Percentiles rank a stretch among this genome's conserved stretches.
These are phyloP conservation scores for Timema podura DNA, from an alignment of 2,888 invertebrate genomes.

Conservation along the genomic window DNA sequence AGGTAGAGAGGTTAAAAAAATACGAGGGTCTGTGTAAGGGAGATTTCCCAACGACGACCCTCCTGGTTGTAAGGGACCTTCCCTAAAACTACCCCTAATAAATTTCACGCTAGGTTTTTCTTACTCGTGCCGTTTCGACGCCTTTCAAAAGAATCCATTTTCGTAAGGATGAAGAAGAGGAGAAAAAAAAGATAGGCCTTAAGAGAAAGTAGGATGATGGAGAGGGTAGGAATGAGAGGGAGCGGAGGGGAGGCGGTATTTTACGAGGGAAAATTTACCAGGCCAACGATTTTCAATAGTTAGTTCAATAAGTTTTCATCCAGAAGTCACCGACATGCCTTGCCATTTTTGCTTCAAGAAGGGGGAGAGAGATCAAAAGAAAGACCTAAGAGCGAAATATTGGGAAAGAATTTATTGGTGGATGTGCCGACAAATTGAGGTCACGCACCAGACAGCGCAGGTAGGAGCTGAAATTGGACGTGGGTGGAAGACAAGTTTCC, in stretches of 20 bases:
- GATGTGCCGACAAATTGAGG: slow-evolving; percentile 13
- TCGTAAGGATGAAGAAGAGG: too few species aligned
- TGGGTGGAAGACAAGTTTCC: too few species aligned
- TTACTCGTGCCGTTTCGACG: slow-evolving; percentile 9
- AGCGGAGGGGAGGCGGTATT: neutral
- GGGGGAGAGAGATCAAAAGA: too few species aligned
- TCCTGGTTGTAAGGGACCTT: too few species aligned
- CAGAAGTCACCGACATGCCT: neutral
- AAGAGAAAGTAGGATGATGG: neutral
- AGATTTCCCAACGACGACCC: too few species aligned
- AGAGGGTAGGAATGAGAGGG: neutral
- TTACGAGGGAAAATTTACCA: slow-evolving; percentile 13
- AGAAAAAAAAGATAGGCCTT: neutral
- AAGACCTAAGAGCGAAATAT: neutral
- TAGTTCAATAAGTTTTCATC: slow-evolving; percentile 9
- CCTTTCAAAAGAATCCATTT: slow-evolving; percentile 13
- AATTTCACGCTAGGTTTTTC: slow-evolving; percentile 15
- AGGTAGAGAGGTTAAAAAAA: too few species aligned
- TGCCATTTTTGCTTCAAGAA: neutral
- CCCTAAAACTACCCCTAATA: slow-evolving; percentile 6
- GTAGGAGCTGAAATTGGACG: too few species aligned
- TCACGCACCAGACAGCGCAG: neutral
- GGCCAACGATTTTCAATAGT: slow-evolving; percentile 15
- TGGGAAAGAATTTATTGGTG: slow-evolving; percentile 4
- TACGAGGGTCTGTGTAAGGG: too few species aligned